A percentile compares a stretch with the other conserved stretches of the same genome.
phyloP scores from a whole-genome alignment of 2,888 invertebrate genomes.

The Erebia ligea region DNA sequence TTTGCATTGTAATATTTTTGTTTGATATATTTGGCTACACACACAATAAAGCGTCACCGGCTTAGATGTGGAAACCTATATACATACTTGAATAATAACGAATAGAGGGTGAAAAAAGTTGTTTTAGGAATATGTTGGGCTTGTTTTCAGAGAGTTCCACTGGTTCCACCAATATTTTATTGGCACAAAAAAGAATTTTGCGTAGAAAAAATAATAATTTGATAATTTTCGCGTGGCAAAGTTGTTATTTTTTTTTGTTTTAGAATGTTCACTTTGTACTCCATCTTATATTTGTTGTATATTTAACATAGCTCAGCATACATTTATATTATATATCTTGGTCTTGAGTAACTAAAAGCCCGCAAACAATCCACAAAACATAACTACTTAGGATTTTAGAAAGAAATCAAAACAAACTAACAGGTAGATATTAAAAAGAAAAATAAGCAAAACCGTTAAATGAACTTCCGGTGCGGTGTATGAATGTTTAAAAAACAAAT shows the following conservation, averaged over 20 bases:
- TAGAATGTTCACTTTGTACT: neutral
- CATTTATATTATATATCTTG: too few relatives aligned
- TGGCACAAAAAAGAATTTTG: neutral
- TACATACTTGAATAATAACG: conserved; percentile 30
- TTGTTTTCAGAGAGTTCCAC: conserved; percentile 19
- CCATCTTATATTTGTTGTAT: too few relatives aligned
- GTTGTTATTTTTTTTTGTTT: too few relatives aligned
- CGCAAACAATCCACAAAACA: too few relatives aligned
- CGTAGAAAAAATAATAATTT: neutral
- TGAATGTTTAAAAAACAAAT: neutral
- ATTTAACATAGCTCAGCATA: too few relatives aligned
- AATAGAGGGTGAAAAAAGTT: conserved; percentile 15
- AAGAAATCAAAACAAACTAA: too few relatives aligned
- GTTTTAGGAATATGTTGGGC: conserved; percentile 16
- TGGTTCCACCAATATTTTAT: too few relatives aligned
- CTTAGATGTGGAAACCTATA: conserved; percentile 22
- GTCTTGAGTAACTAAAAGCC: too few relatives aligned
- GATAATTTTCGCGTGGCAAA: neutral
- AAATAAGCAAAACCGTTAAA: neutral
- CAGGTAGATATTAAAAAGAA: neutral
- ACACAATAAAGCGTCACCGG: too few relatives aligned
- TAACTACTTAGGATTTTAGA: too few relatives aligned
- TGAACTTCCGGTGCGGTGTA: neutral
- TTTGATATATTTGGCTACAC: too few relatives aligned
- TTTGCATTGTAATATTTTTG: too few relatives aligned